Conservation (phyloP, 2,797 vertebrate species). For the Tiaroga cobitis region DNA sequence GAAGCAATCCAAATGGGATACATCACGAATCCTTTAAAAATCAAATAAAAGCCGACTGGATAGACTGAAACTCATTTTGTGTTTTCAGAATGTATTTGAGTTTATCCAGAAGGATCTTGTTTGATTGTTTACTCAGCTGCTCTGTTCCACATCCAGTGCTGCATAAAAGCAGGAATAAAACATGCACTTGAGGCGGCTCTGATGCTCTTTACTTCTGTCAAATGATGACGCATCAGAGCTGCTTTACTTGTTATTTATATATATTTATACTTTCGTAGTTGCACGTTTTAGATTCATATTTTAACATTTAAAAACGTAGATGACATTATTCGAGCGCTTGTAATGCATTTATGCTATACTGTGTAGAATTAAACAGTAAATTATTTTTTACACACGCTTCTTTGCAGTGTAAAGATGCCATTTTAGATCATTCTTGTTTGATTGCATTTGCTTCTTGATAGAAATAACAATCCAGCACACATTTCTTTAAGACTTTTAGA, state of each 20-base stretch:
- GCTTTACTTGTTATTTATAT: neutral
- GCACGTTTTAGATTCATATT: neutral
- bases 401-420: neutral
- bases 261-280: neutral
- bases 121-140: neutral
- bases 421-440: neutral
- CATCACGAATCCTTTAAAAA: neutral
- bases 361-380: neutral
- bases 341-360: neutral
- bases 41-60: neutral
- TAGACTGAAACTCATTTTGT: neutral
- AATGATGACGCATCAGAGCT: neutral
- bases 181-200: neutral
- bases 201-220: neutral
- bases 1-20: constrained; percentile 7
- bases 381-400: neutral
- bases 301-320: neutral
- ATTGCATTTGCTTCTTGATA: neutral
- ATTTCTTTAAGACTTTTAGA: neutral
- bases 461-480: neutral
- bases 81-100: neutral
- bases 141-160: neutral
- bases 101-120: neutral
- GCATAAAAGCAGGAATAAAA: neutral
- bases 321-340: neutral